Conservation (phyloP, 2,797 vertebrate genomes). For the Pitangus sulphuratus region DNA sequence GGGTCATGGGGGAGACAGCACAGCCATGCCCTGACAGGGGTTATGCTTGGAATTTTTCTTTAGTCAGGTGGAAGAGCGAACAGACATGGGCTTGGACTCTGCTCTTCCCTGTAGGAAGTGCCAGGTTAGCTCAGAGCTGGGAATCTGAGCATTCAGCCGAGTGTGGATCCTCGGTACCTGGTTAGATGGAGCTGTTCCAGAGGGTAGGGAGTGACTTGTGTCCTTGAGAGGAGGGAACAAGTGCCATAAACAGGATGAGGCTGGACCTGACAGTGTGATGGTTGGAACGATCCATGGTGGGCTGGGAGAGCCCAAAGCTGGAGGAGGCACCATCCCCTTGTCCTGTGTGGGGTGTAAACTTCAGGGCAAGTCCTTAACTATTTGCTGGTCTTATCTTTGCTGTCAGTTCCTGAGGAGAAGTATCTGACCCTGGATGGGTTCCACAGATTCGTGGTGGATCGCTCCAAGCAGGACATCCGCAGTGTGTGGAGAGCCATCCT, state of each 20-base stretch:
- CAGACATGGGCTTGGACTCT: background rate
- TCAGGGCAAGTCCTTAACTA: background rate
- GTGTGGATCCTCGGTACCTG: background rate
- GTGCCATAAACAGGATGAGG: accelerated
- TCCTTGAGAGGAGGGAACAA: background rate
- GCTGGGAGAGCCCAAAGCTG: background rate
- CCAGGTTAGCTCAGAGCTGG: background rate
- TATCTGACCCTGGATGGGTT: conserved; percentile 96
- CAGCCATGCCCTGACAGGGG: accelerated
- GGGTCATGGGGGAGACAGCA: background rate
- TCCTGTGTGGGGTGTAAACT: background rate
- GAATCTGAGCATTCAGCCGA: background rate
- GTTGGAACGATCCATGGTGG: background rate
- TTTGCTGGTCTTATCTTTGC: background rate
- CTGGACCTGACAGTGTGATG: accelerated
- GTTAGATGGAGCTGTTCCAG: background rate
- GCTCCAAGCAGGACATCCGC: conserved; percentile 96
- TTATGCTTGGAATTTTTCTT: background rate
- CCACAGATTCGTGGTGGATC: conserved; percentile 92
- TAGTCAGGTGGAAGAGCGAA: background rate
- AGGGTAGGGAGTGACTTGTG: background rate
- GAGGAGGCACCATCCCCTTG: background rate
- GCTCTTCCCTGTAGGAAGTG: background rate
- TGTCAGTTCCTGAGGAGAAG: conserved; percentile 91
- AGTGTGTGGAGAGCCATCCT: conserved; percentile 96